Evolutionary conservation across 2,113 vertebrate species (phyloP), one percentile per base, ranked within the genome.

Genomic region (Pelodiscus sinensis): DNA sequence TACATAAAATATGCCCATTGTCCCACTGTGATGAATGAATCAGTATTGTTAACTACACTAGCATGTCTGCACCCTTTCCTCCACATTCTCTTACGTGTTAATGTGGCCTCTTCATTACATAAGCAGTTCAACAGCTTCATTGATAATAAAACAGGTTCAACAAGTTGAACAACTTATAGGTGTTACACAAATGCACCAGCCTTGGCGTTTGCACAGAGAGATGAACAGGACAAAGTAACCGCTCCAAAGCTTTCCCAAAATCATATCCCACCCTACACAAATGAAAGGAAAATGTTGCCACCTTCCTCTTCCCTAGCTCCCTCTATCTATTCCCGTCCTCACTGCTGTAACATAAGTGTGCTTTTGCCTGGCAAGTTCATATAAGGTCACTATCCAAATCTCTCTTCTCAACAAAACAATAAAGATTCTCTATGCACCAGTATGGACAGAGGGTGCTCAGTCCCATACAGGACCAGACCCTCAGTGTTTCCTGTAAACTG

Each of bases 291-390:
- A 92, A 84, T 22, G 35, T 54, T 58, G 83, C 44, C 4, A 0
- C 52, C 55, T 77, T 44, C 14, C 83, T 71, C 77, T 83, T 92
- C 88, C 83, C 92, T 86, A 93, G 65, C 56, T 78, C 88, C 84
- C 84, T 97, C 86, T 65, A 56, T 95, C 92, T 90, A 95, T 90
- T 44, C 89, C 91, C 93, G 94, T 92, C 87, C 9, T 92, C 95
- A 94, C 89, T 87, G 83, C 92, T 22, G 57, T 92, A 95, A 90
- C 92, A 97, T 87, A 85, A 86, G 94, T 96, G 92, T 71, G 96
- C 94, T 62, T 95, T 93, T 96, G 94, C 94, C 80, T 88, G 93
- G 93, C 96, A 96, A 93, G 92, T 93, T 96, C 96, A 88, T 91
- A 86, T 6, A 85, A 95, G 89, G 90, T 94, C 93, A 93, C 94